Conservation (phyloP, 2,797 vertebrate genomes). For the Labroides dimidiatus region DNA sequence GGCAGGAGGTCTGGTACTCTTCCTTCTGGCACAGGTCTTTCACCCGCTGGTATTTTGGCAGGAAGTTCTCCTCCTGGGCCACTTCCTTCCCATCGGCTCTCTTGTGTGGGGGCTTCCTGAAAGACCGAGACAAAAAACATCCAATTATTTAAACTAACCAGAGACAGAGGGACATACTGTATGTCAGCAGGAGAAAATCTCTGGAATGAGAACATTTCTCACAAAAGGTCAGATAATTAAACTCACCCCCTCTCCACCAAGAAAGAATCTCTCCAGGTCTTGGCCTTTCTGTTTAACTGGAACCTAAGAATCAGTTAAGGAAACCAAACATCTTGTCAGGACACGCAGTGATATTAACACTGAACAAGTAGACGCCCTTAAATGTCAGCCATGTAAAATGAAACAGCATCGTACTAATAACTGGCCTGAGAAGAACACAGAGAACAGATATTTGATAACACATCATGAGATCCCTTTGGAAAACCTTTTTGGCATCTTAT, state of each 20-base stretch:
- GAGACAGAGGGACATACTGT: conserved; percentile 26
- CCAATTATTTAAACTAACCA: conserved; percentile 7
- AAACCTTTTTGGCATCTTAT: not conserved
- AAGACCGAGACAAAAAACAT: conserved; percentile 45
- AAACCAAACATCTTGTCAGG: conserved; percentile 18
- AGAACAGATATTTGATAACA: conserved; percentile 7
- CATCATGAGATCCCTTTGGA: not conserved
- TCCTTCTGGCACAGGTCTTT: conserved; percentile 94
- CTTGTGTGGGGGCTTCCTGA: conserved; percentile 94
- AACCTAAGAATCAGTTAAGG: conserved; percentile 82
- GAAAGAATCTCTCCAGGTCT: conserved; percentile 96
- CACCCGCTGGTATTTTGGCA: conserved; percentile 95
- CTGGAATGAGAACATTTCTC: conserved; percentile 42
- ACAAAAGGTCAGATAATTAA: conserved; percentile 65
- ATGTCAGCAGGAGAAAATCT: conserved; percentile 37
- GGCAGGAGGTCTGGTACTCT: conserved; percentile 95
- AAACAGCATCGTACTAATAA: not conserved
- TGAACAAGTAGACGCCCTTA: conserved; percentile 30
- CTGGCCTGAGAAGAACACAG: conserved; percentile 19
- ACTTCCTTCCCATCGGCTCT: conserved; percentile 89
- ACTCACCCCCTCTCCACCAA: conserved; percentile 96
- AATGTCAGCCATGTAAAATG: conserved; percentile 42
- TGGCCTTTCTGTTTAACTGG: conserved; percentile 91
- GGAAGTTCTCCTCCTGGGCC: conserved; percentile 93
- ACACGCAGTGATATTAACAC: conserved; percentile 39